phyloP scores from a whole-genome alignment of 2,113 vertebrate genomes.

The Bambusicola thoracicus region DNA sequence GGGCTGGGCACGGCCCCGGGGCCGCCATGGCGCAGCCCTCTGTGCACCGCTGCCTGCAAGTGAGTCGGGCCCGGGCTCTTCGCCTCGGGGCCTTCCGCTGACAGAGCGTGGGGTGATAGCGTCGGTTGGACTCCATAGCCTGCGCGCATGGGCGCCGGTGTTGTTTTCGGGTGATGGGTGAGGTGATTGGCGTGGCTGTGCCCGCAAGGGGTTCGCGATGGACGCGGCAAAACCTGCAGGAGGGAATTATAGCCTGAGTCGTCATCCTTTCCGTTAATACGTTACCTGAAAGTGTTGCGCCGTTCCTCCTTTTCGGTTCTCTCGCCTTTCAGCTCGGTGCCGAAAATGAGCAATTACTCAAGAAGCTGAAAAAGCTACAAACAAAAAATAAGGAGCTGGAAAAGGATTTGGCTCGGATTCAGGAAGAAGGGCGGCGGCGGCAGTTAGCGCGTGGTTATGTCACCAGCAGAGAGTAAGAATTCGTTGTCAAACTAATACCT shows the following conservation, averaged over 20 bases:
- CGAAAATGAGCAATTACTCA: constrained; percentile 71
- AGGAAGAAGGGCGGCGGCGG: constrained; percentile 23
- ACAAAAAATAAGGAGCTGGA: constrained; percentile 69
- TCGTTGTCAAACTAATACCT: fast-evolving
- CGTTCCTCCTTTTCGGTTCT: background rate
- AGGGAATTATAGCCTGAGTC: background rate
- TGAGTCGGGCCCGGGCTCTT: background rate
- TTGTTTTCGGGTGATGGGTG: background rate
- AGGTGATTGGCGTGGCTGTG: no score
- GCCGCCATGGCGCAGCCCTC: background rate
- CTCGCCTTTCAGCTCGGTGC: constrained; percentile 63
- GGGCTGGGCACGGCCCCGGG: no score
- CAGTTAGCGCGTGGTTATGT: background rate
- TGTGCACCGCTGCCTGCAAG: background rate
- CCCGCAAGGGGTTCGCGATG: background rate
- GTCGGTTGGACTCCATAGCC: background rate
- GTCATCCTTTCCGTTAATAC: background rate
- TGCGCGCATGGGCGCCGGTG: no score
- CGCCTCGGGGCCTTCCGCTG: no score
- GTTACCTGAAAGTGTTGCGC: background rate
- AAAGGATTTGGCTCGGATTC: constrained; percentile 44
- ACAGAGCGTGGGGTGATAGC: background rate
- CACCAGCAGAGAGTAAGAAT: constrained; percentile 71
- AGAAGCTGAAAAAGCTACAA: constrained; percentile 67
- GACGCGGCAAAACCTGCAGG: fast-evolving